phyloP scores from a whole-genome alignment of 2,113 vertebrate genomes.

The Ploceus nigricollis region DNA sequence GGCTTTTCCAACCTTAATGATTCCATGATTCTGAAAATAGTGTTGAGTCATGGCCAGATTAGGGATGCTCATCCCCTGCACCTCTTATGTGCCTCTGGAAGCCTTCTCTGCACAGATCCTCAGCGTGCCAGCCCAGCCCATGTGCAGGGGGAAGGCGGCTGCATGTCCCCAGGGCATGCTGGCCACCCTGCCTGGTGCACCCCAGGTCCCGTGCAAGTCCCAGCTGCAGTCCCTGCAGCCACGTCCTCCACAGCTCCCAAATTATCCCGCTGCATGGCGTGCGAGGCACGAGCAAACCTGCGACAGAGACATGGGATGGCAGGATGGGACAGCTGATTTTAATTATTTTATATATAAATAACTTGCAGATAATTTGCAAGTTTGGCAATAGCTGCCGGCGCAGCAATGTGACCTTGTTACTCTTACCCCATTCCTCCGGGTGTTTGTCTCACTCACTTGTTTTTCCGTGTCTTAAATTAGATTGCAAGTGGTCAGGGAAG shows the following conservation, averaged over 20 bases:
- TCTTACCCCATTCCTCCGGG: constrained; percentile 38
- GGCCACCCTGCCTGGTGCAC: fast-evolving
- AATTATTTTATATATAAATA: constrained; percentile 63
- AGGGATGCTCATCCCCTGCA: not conserved
- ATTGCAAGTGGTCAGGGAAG: constrained; percentile 10
- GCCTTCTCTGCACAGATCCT: not conserved
- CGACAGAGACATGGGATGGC: not conserved
- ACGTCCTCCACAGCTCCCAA: not conserved
- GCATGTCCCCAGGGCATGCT: fast-evolving
- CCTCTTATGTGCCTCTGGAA: not conserved
- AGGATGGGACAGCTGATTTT: constrained; percentile 47
- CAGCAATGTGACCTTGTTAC: constrained; percentile 58
- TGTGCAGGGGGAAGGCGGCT: not conserved
- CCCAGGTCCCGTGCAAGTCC: fast-evolving
- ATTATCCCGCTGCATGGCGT: not conserved
- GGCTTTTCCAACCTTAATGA: not conserved
- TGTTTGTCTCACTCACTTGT: constrained; percentile 38
- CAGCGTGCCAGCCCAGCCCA: fast-evolving
- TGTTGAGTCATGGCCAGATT: not conserved
- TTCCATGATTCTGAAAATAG: not conserved
- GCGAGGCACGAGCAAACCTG: not conserved
- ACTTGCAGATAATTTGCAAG: constrained; percentile 45
- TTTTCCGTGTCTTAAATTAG: constrained; percentile 59
- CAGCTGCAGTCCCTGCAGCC: not conserved
- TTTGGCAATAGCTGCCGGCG: constrained; percentile 33